Evolutionary conservation across 2,113 vertebrate species (phyloP).

Genomic region (Aviceda subcristata): DNA sequence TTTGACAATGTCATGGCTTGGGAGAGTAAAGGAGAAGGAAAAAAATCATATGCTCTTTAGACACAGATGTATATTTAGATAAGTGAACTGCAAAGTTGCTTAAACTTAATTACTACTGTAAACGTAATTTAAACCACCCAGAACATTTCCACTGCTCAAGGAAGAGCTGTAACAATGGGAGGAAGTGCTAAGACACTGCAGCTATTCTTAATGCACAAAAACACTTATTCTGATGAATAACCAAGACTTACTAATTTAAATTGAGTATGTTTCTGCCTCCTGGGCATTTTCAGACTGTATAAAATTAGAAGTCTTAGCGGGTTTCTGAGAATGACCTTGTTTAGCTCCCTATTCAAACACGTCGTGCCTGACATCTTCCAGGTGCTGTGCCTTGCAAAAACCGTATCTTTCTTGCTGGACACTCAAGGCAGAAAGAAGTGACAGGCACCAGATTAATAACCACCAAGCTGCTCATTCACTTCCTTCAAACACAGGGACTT

Average conservation of each 20-base stretch:
- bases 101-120: slow-evolving; percentile 17
- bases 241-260: slow-evolving; percentile 18
- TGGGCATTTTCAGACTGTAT: background rate
- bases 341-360: background rate
- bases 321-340: background rate
- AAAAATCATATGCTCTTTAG: background rate
- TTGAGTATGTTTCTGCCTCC: background rate
- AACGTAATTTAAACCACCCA: slow-evolving; percentile 5
- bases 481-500: background rate
- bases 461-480: background rate
- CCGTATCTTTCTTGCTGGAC: background rate
- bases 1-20: background rate
- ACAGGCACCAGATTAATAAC: background rate
- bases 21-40: background rate
- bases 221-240: slow-evolving; percentile 39
- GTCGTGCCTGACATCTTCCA: fast-evolving
- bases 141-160: slow-evolving; percentile 33
- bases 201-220: slow-evolving; percentile 47
- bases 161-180: slow-evolving; percentile 54
- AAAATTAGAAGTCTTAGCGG: background rate
- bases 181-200: slow-evolving; percentile 28
- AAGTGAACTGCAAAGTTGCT: background rate
- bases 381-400: background rate
- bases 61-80: background rate
- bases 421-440: background rate